phyloP scores from a whole-genome alignment of 1,140 invertebrate genomes.

The Tetramorium alpestre region DNA sequence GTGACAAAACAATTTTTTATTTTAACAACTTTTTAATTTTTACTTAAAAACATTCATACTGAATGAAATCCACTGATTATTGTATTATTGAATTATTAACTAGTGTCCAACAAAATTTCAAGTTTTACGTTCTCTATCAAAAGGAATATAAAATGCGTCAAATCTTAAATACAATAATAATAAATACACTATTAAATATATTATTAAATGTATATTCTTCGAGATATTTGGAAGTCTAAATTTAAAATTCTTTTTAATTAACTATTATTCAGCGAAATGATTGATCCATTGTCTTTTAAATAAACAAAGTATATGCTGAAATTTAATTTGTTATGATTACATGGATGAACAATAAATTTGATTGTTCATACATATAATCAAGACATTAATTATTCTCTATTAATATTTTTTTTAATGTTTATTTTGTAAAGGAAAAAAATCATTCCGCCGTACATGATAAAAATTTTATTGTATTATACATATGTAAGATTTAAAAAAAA shows the following conservation, averaged over 20 bases:
- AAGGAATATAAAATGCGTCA: not conserved
- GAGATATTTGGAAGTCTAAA: not conserved
- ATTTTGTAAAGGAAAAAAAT: not conserved
- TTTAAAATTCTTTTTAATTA: not conserved
- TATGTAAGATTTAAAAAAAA: conserved; percentile 1
- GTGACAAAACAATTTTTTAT: not conserved
- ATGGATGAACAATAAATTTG: no score
- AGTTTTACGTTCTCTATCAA: not conserved
- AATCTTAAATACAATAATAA: not conserved
- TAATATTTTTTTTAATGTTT: not conserved
- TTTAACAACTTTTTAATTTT: not conserved
- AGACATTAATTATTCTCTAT: not conserved
- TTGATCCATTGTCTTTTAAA: not conserved
- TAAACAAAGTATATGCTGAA: not conserved
- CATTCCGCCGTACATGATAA: not conserved
- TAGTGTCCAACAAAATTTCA: not conserved
- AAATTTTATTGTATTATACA: not conserved
- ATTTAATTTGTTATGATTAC: not conserved
- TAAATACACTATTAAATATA: no score
- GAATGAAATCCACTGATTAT: not conserved
- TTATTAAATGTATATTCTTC: not conserved
- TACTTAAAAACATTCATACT: not conserved
- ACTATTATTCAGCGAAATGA: not conserved
- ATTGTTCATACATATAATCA: not conserved
- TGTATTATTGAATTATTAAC: no score